Evolutionary conservation across 2,888 invertebrate genomes (phyloP).

Genomic region (Amorpha juglandis): DNA sequence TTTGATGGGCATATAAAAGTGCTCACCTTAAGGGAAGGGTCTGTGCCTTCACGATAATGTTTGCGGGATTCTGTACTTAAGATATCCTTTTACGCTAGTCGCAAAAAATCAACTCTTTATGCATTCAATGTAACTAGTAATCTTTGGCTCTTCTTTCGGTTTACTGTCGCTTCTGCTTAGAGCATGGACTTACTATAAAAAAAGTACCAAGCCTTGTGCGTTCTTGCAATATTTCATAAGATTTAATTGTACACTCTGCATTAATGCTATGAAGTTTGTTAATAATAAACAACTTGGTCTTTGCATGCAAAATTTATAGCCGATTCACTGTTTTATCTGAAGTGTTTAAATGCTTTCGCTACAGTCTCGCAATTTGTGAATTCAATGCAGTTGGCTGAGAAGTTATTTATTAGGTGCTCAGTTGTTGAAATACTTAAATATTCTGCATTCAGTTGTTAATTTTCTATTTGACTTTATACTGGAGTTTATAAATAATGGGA

Average conservation of each 20-base stretch:
- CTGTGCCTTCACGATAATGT: conserved; percentile 74
- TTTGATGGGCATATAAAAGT: conserved; percentile 81
- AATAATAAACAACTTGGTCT: conserved; percentile 24
- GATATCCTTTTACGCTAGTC: conserved; percentile 71
- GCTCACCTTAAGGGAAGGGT: conserved; percentile 77
- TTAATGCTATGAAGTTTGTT: not conserved
- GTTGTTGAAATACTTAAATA: conserved; percentile 31
- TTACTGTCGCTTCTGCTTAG: conserved; percentile 29
- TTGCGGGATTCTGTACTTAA: conserved; percentile 72
- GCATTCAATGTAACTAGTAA: conserved; percentile 51
- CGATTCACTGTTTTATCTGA: conserved; percentile 30
- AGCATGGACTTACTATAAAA: not conserved
- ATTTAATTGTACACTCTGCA: not conserved
- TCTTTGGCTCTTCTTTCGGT: conserved; percentile 43
- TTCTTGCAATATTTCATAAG: not conserved
- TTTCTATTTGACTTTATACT: conserved; percentile 27
- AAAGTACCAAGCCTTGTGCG: not conserved
- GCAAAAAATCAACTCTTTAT: conserved; percentile 70
- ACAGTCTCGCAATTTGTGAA: conserved; percentile 43
- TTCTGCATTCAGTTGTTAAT: conserved; percentile 28
- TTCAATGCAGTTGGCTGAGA: conserved; percentile 49
- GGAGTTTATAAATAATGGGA: conserved; percentile 28
- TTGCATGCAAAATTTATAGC: conserved; percentile 7
- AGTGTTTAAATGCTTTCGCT: conserved; percentile 35
- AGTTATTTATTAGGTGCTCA: conserved; percentile 47